These are phyloP conservation scores for Solenopsis fugax DNA, from an alignment of 1,140 invertebrate genomes.

Conservation along the genomic window DNA sequence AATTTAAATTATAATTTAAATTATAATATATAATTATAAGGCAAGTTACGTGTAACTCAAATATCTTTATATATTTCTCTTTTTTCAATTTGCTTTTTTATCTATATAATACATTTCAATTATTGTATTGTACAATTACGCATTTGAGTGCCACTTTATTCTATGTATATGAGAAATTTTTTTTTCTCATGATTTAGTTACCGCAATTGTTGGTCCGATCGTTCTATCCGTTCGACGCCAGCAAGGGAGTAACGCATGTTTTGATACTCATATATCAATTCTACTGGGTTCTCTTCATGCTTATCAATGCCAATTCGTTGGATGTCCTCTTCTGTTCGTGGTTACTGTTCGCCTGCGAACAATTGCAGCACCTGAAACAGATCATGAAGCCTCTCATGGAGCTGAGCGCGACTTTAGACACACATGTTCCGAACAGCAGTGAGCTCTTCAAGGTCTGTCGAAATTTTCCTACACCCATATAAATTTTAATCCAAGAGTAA, in stretches of 20 bases:
- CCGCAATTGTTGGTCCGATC: slow-evolving; percentile 91
- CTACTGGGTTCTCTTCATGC: slow-evolving; percentile 91
- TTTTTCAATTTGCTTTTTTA: background rate
- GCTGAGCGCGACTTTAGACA: slow-evolving; percentile 92
- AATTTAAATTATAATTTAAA: background rate
- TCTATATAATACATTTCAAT: background rate
- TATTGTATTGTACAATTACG: background rate
- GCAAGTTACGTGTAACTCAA: background rate
- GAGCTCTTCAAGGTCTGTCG: slow-evolving; percentile 89
- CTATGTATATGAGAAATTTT: background rate
- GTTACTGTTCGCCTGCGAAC: slow-evolving; percentile 94
- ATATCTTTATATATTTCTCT: background rate
- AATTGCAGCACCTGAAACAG: slow-evolving; percentile 93
- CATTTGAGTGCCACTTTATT: background rate
- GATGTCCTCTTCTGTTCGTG: slow-evolving; percentile 94
- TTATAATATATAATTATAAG: background rate
- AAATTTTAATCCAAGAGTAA: background rate
- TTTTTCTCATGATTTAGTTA: slow-evolving; percentile 79
- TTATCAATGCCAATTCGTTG: slow-evolving; percentile 90
- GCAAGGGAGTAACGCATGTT: slow-evolving; percentile 89
- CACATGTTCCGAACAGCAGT: slow-evolving; percentile 92
- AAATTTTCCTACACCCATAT: background rate
- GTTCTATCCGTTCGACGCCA: slow-evolving; percentile 92
- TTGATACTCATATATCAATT: slow-evolving; percentile 90
- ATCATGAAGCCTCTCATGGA: slow-evolving; percentile 95